Base-by-base conservation (phyloP, 1,140 invertebrate species). In the Monomorium pharaonis region DNA sequence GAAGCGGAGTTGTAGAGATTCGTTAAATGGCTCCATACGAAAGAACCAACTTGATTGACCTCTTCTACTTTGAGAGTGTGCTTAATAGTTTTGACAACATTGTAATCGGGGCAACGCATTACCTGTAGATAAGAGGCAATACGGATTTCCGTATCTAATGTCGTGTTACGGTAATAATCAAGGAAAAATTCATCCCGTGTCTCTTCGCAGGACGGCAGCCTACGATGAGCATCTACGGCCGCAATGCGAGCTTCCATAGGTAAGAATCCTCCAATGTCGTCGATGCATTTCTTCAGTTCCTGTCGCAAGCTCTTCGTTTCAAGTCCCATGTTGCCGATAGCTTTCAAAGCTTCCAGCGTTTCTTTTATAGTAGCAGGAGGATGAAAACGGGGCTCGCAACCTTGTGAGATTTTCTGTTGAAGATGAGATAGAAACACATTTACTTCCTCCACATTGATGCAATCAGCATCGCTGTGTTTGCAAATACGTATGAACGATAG, bases 11-110 rank as follows among this genome's bases (percentile, higher is more conserved):
- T 97, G 69, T 97, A 96, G 33, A 99, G 92, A 94, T 99, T 99
- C 84, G 96, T 97, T 54, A 99, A 94, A 94, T 99, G 98, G 62
- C 98, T 98, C 98, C 98, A 99, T 10, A 99, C 97, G 93, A 98
- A 99, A 14, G 98, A 98, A 7, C 98, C 98, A 74, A 99, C 98
- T 96, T 99, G 98, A 94, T 99, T 99, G 1, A 98, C 97, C 92
- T 97, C 95, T 93, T 99, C 98, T 47, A 96, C 93, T 69, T 96
- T 94, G 3, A 99, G 94, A 24, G 96, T 95, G 44, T 97, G 95
- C 89, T 97, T 97, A 56, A 99, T 97, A 47, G 96, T 96, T 56
- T 96, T 95, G 1, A 99, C 95, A 2, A 97, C 96, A 33, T 96
- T 95, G 78, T 98, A 97, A 89, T 97, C 96, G 0, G 98, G 98